Evolutionary conservation across 1,140 invertebrate species (phyloP).

Genomic region (Bombus sylvicola): DNA sequence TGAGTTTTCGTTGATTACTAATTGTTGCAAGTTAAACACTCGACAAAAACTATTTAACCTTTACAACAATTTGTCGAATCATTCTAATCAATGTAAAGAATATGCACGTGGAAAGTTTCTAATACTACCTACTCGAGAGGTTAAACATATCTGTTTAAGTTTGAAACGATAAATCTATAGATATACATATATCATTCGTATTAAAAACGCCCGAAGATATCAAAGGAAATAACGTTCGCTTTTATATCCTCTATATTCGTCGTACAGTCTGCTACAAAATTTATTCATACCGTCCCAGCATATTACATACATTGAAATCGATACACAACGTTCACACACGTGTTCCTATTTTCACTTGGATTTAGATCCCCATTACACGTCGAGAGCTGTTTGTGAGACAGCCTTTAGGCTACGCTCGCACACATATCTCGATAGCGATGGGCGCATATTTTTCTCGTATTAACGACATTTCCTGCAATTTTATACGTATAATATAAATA

Average conservation of each 20-base stretch:
- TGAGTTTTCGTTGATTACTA: neutral
- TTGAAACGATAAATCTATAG: neutral
- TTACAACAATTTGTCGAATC: neutral
- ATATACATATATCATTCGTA: neutral
- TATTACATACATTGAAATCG: slow-evolving; percentile 20
- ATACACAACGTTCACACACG: slow-evolving; percentile 41
- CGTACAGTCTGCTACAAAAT: slow-evolving; percentile 22
- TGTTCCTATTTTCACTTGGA: slow-evolving; percentile 47
- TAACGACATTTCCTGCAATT: neutral
- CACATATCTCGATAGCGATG: slow-evolving; percentile 34
- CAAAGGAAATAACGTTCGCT: neutral
- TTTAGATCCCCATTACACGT: slow-evolving; percentile 39
- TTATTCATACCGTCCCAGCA: neutral
- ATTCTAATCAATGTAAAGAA: neutral
- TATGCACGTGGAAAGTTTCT: neutral
- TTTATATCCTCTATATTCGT: neutral
- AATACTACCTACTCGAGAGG: neutral
- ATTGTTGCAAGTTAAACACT: slow-evolving; percentile 27
- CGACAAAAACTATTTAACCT: neutral
- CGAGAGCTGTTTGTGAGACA: slow-evolving; percentile 45
- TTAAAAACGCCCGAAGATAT: neutral
- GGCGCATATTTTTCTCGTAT: neutral
- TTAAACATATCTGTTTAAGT: neutral
- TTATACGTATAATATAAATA: neutral
- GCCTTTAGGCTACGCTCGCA: slow-evolving; percentile 57